Base-by-base conservation (phyloP, 2,888 invertebrate species). In the Colletes collaris region DNA sequence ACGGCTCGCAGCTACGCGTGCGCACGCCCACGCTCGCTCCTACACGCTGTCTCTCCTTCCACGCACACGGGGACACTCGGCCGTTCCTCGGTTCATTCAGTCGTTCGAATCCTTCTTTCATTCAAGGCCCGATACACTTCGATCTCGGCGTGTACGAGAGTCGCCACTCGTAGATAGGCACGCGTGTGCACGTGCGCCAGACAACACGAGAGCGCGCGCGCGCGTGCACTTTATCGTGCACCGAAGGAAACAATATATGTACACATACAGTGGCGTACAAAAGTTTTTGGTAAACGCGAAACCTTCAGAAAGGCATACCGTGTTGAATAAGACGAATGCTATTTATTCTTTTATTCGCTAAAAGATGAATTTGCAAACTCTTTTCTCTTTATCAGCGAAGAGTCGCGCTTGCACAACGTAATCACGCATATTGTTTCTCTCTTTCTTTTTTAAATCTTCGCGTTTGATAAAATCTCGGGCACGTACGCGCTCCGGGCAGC, bases 91-190 rank as follows among this genome's bases (percentile, higher is more conserved):
- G 83, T 88, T 87, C 88, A 88, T 89, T 87, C 87, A 86, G 84
- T 81, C 90, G 74, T 71, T 79, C 80, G 84, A 84, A 86, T 85
- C 88, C 81, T 86, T 87, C 86, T 82, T 90, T 87, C 90, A 90
- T 90, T 90, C 90, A 87, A 81, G 79, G 53, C 82, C 64, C 86
- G 85, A 89, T 90, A 89, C 86, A 82, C 85, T 87, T 88, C 78
- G 86, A 87, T 88, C 87, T 82, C 74, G 74, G 56, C 72, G 79
- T 63, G 65, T 65, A 69, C 59, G 44, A 53, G 64, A 62, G 53
- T 40, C 40, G 59, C 67, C 53, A 10, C 64, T 73, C 65, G 75
- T 63, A 59, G 83, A 76, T 70, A 79, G 64, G 49, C 58, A 50
- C 76, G 68, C 69, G 66, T 27, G 67, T 71, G 59, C 72, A 71